Conservation (phyloP, 1,140 invertebrate genomes). For the Teleopsis dalmanni region DNA sequence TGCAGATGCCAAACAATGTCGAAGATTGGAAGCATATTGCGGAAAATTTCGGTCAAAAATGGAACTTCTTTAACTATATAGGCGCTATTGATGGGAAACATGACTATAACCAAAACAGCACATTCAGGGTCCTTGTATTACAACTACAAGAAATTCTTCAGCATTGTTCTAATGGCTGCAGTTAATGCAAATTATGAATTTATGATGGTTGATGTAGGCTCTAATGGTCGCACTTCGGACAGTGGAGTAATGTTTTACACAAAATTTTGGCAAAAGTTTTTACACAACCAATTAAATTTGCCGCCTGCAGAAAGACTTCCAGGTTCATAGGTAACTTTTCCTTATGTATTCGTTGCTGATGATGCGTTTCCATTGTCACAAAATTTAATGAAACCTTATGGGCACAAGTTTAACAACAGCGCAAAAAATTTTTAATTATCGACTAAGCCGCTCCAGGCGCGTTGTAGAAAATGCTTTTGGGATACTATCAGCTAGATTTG, state of each 20-base stretch:
- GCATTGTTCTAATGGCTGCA: slow-evolving; percentile 44
- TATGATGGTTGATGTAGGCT: slow-evolving; percentile 42
- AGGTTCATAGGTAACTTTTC: slow-evolving; percentile 52
- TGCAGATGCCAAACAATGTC: slow-evolving; percentile 15
- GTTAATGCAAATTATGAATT: slow-evolving; percentile 45
- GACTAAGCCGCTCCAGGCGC: slow-evolving; percentile 33
- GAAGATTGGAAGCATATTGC: slow-evolving; percentile 28
- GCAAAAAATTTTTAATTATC: slow-evolving; percentile 16
- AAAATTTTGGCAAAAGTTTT: slow-evolving; percentile 42
- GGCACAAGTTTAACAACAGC: slow-evolving; percentile 28
- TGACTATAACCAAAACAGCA: slow-evolving; percentile 18
- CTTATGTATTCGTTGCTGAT: slow-evolving; percentile 46
- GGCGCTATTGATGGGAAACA: slow-evolving; percentile 39
- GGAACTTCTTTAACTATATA: slow-evolving; percentile 41
- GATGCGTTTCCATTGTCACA: slow-evolving; percentile 45
- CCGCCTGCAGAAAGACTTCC: not conserved
- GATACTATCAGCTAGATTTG: slow-evolving; percentile 44
- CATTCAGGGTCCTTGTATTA: slow-evolving; percentile 39
- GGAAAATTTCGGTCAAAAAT: slow-evolving; percentile 22
- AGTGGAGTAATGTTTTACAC: slow-evolving; percentile 34
- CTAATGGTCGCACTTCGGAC: slow-evolving; percentile 41
- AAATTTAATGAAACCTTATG: slow-evolving; percentile 47
- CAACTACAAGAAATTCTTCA: slow-evolving; percentile 45
- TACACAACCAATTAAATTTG: not conserved
- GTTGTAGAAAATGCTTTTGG: slow-evolving; percentile 46